Evolutionary conservation across 2,888 invertebrate genomes (phyloP).

Genomic region (Xylocampa areola): DNA sequence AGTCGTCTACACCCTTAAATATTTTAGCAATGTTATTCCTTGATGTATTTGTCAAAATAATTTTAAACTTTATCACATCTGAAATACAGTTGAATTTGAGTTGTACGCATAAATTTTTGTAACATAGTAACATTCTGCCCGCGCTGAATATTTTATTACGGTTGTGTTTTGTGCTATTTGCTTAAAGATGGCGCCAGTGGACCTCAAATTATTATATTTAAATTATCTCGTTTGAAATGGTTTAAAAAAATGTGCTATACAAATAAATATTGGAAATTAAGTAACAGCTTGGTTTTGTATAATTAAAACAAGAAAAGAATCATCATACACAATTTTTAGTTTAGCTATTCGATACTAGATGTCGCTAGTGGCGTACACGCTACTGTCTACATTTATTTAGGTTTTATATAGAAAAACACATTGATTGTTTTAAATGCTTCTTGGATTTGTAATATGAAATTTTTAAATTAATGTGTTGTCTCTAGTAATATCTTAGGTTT

Average conservation of each 20-base stretch:
- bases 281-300: not conserved
- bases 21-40: slow-evolving; percentile 79
- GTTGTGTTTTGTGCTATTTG: slow-evolving; percentile 54
- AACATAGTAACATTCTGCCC: slow-evolving; percentile 79
- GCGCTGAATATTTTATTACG: slow-evolving; percentile 78
- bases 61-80: slow-evolving; percentile 58
- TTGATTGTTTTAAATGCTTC: too few species aligned
- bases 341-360: slow-evolving; percentile 64
- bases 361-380: slow-evolving; percentile 36
- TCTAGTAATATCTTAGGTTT: too few species aligned
- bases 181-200: slow-evolving; percentile 58
- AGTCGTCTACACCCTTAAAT: slow-evolving; percentile 73
- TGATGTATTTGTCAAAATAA: slow-evolving; percentile 52
- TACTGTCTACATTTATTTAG: not conserved
- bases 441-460: too few species aligned
- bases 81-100: slow-evolving; percentile 62
- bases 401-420: too few species aligned
- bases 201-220: not conserved
- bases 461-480: too few species aligned
- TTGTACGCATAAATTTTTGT: slow-evolving; percentile 65
- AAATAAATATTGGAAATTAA: not conserved
- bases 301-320: fast-evolving
- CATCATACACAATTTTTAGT: slow-evolving; percentile 12
- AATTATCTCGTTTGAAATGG: not conserved
- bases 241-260: not conserved